A percentile compares a stretch with the other conserved stretches of the same genome.
These are phyloP conservation scores for Therioaphis trifolii DNA, from an alignment of 2,888 invertebrate species.

Conservation along the genomic window DNA sequence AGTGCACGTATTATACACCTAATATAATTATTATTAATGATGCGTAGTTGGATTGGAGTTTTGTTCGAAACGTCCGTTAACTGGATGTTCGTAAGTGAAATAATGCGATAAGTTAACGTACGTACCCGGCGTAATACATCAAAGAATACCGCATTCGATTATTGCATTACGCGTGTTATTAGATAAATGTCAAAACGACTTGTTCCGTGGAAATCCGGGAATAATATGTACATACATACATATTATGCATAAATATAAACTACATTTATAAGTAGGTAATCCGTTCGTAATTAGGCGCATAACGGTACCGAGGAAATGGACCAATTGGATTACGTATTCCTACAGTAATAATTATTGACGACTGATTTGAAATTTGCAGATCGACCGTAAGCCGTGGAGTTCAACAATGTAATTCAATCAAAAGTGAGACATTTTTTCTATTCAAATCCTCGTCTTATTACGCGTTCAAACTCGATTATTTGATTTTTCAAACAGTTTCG, in stretches of 20 bases:
- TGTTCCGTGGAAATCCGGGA: not conserved
- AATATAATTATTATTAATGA: not conserved
- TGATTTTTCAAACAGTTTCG: no score
- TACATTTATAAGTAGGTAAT: no score
- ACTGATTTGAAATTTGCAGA: constrained; percentile 3
- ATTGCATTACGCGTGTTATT: not conserved
- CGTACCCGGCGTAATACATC: no score
- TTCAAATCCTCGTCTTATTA: no score
- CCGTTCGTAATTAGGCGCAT: no score
- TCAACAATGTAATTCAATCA: not conserved
- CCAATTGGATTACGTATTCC: not conserved
- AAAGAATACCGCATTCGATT: not conserved
- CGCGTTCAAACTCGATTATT: no score
- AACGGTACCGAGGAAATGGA: no score
- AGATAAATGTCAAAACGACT: constrained; percentile 14
- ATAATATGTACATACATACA: not conserved
- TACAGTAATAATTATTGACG: not conserved
- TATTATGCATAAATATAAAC: not conserved
- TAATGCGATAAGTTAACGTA: not conserved
- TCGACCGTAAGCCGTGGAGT: not conserved
- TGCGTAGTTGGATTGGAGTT: not conserved
- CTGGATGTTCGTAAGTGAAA: not conserved
- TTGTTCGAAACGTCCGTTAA: constrained; percentile 4
- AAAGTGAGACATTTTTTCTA: not conserved
- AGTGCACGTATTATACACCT: not conserved